Evolutionary conservation across 92 coral and sea anemone species (phyloP), one percentile per base, ranked within the genome.

Genomic region (Micromussa lordhowensis): DNA sequence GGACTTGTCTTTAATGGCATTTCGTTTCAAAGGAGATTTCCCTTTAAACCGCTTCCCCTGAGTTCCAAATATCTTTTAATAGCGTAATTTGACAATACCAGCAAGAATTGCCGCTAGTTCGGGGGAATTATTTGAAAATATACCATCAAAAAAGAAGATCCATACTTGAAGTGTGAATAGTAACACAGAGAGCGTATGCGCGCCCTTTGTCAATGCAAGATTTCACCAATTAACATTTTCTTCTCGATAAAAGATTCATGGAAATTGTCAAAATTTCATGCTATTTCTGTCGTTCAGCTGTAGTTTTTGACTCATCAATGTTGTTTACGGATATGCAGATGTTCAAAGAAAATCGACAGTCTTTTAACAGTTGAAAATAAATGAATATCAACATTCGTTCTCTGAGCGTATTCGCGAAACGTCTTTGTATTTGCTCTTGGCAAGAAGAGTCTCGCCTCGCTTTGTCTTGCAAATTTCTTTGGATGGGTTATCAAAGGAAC

Each of bases 171-270:
- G 28, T 19, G 29, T 64, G 54, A 66, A 86, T 51, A 61, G 84
- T 30, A 35, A 40, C 21, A 21, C 31, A 48, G 59, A 30, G 34
- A 24, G 24, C 63, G 30, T 54, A 44, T 63, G 84, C 32, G 84
- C 32, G n/a, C 48, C 19, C 24, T 34, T 74, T 78, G 82, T 77
- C 36, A 24, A 34, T 14, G 77, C 36, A 86, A 86, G 89, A 86
- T 86, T 87, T 81, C 68, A 15, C 40, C 85, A 87, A 87, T 87
- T 87, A 87, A 81, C 78, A 70, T 80, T 87, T 87, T 79, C 90
- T 19, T 79, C 55, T 85, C 40, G 53, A 84, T 84, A 51, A 79
- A 87, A 71, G 80, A 80, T 36, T 70, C 85, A 61, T 35, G 53
- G 59, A n/a, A 22, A 30, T 80, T 87, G 90, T 68, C 79, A 54